Conservation (phyloP, 2,888 invertebrate species). For the Tachystola acroxantha region DNA sequence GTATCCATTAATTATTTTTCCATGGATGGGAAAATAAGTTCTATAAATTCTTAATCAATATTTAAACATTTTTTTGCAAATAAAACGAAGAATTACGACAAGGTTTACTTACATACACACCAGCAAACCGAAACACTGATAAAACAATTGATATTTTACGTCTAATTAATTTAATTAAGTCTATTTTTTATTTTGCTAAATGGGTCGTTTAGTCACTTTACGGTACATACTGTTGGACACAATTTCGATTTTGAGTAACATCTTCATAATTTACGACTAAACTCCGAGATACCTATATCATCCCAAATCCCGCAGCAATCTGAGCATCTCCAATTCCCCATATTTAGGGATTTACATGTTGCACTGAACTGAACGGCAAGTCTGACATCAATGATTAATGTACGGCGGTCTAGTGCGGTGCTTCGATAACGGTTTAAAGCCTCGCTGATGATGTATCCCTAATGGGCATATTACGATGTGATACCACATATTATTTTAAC, state of each 20-base stretch:
- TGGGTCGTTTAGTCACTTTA: too few species aligned
- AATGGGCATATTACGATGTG: not conserved
- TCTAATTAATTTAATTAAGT: too few species aligned
- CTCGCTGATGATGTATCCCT: conserved; percentile 3
- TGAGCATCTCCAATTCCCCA: conserved; percentile 9
- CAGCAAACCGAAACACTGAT: too few species aligned
- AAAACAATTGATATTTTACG: too few species aligned
- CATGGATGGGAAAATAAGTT: too few species aligned
- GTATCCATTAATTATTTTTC: too few species aligned
- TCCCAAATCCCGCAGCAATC: conserved; percentile 5
- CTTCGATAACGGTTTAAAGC: conserved; percentile 10
- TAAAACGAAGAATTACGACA: too few species aligned
- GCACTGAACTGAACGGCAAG: conserved; percentile 3
- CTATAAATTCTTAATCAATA: too few species aligned
- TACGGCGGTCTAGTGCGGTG: conserved; percentile 1
- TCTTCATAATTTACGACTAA: conserved; percentile 9
- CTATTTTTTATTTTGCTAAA: too few species aligned
- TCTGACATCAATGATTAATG: conserved; percentile 12
- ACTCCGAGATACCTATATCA: conserved; percentile 9
- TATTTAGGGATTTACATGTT: conserved; percentile 17
- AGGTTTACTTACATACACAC: too few species aligned
- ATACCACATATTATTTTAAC: not conserved
- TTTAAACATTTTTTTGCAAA: too few species aligned
- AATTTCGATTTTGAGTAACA: not conserved
- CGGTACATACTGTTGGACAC: too few species aligned